Evolutionary conservation across 2,113 vertebrate genomes (phyloP).

Genomic region (Pelodiscus sinensis): DNA sequence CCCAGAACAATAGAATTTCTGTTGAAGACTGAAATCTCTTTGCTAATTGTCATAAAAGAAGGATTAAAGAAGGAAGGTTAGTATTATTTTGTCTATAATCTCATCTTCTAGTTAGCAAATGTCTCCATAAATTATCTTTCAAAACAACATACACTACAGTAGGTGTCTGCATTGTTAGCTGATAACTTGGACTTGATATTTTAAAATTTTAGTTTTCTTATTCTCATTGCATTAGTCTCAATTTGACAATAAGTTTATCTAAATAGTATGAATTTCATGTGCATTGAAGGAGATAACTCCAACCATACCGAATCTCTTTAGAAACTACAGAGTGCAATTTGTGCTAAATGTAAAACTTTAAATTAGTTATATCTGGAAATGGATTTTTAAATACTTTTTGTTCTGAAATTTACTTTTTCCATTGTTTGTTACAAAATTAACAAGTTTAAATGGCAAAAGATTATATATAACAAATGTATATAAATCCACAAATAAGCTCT

Average conservation of each 20-base stretch:
- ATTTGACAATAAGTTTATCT: not conserved
- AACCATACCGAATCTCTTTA: not conserved
- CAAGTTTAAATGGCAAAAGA: not conserved
- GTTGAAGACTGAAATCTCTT: not conserved
- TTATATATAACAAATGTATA: not conserved
- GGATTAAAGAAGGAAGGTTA: not conserved
- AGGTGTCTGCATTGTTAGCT: not conserved
- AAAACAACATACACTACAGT: not conserved
- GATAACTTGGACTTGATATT: not conserved
- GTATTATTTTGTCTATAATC: not conserved
- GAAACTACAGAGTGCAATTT: not conserved
- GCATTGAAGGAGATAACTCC: not conserved
- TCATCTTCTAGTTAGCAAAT: not conserved
- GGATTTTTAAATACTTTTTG: not conserved
- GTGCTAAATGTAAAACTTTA: not conserved
- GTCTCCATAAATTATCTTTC: not conserved
- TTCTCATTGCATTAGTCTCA: not conserved
- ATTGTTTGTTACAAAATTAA: not conserved
- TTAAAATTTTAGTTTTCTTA: not conserved
- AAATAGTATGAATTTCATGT: not conserved
- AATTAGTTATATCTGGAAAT: not conserved
- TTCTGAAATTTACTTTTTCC: not conserved
- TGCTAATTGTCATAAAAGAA: not conserved
- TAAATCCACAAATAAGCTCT: constrained; percentile 4
- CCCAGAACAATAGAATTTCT: not conserved